Base-by-base conservation (phyloP, 2,888 invertebrate species). In the Anoncus sp. region DNA sequence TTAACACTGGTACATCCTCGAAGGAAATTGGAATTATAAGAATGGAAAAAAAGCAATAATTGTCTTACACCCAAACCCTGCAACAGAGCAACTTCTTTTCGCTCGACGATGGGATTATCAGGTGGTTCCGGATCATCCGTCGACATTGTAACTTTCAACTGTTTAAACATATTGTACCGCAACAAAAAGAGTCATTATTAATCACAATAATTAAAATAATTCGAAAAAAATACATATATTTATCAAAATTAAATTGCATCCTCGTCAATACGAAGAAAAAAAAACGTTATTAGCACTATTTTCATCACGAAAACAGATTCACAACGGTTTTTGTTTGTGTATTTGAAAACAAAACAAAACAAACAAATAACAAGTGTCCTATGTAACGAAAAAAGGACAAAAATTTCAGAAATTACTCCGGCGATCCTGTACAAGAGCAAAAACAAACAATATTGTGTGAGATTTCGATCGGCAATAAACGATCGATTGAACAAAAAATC, bases 61-160 rank as follows among this genome's bases (percentile, higher is more conserved):
- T 31, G 5, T 55, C 82, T 69, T 80, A 89, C 90, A 71, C 85
- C 85, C 49, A 85, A 74, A 20, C 84, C 86, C 27, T 87, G 85
- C 35, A 85, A 67, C 31, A 87, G 83, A 38, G 85, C 75, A 71
- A 87, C 87, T 31, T 86, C 84, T 49, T 87, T 84, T 55, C 83
- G 85, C 71, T 74, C 82, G 27, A 82, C 74, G 51, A 65, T 75
- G 40, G 81, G 75, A 82, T 83, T 83, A 70, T 85, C 86, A 10
- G 86, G 75, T 73, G 83, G 57, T 75, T 88, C 86, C 59, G 80
- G 81, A 83, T 84, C 84, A 75, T 87, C 84, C 60, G 81, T 59
- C 70, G 90, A 88, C 90, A 90, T 90, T 75, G 79, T 87, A 85
- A 24, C 47, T 69, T 74, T 80, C 43, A 35, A 65, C 73, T 67